Percentiles rank a stretch among this genome's conserved stretches.
Conservation (phyloP, 2,888 invertebrate genomes). For the Yponomeuta sedellus region DNA sequence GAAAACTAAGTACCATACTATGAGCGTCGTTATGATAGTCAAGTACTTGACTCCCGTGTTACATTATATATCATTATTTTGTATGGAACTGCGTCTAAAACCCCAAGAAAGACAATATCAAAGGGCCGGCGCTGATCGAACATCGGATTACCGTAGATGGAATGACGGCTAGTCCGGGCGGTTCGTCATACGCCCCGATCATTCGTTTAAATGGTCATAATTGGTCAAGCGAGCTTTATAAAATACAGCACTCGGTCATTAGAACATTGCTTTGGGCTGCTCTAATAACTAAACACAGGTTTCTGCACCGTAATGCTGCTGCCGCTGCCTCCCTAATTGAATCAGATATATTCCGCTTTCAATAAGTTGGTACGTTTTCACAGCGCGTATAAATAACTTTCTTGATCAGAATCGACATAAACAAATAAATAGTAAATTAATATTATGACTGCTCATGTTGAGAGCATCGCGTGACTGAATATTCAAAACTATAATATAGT, state of each 20-base stretch:
- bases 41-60: constrained; percentile 24
- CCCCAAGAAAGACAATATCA: constrained; percentile 53
- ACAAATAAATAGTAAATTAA: background rate
- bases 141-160: constrained; percentile 65
- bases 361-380: background rate
- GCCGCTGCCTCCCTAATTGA: constrained; percentile 12
- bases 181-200: constrained; percentile 53
- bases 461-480: constrained; percentile 64
- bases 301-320: constrained; percentile 13
- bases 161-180: constrained; percentile 48
- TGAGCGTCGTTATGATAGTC: constrained; percentile 33
- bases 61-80: constrained; percentile 22
- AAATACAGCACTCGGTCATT: constrained; percentile 52
- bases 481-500: constrained; percentile 56
- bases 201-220: constrained; percentile 69
- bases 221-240: constrained; percentile 53
- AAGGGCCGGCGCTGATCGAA: constrained; percentile 54
- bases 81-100: constrained; percentile 52
- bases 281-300: constrained; percentile 17
- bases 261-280: constrained; percentile 40
- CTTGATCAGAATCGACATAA: background rate
- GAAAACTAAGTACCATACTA: constrained; percentile 26
- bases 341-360: constrained; percentile 1
- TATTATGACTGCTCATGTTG: constrained; percentile 29
- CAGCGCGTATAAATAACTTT: background rate